Conservation (phyloP, 2,888 invertebrate genomes). For the Blastobasis lacticolella region DNA sequence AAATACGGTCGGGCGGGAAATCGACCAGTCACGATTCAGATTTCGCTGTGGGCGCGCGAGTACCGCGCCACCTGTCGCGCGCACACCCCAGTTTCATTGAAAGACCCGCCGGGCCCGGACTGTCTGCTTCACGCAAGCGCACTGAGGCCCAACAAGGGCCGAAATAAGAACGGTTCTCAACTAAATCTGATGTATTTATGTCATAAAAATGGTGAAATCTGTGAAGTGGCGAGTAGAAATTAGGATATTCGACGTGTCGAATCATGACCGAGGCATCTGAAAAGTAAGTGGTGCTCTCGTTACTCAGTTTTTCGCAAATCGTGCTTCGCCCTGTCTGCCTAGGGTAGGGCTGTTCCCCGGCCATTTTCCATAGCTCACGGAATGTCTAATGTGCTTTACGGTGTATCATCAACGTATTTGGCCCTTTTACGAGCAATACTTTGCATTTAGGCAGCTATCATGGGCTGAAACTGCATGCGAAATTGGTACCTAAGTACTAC, state of each 20-base stretch:
- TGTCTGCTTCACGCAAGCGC: constrained; percentile 68
- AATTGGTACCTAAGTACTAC: constrained; percentile 22
- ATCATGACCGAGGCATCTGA: constrained; percentile 94
- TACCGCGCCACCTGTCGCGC: constrained; percentile 65
- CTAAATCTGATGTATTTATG: constrained; percentile 81
- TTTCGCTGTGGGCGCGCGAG: constrained; percentile 41
- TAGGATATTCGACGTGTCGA: constrained; percentile 88
- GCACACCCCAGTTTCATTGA: constrained; percentile 60
- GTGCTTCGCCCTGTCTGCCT: constrained; percentile 51
- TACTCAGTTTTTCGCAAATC: constrained; percentile 42
- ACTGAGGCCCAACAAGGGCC: constrained; percentile 73
- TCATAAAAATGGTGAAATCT: constrained; percentile 89
- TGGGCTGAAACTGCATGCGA: constrained; percentile 20
- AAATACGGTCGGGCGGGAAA: constrained; percentile 19
- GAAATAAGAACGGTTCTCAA: constrained; percentile 66
- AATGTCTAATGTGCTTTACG: constrained; percentile 37
- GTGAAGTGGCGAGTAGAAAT: constrained; percentile 86
- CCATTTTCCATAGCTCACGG: constrained; percentile 60
- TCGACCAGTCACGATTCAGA: constrained; percentile 35
- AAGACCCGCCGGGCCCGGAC: constrained; percentile 62
- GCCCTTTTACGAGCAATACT: constrained; percentile 13
- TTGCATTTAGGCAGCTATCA: constrained; percentile 11
- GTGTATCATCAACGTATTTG: constrained; percentile 22
- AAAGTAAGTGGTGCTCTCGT: constrained; percentile 80
- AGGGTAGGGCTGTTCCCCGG: constrained; percentile 65